Evolutionary conservation across 2,888 invertebrate species (phyloP), one percentile per base, ranked within the genome.

Genomic region (Melinaea menophilus): DNA sequence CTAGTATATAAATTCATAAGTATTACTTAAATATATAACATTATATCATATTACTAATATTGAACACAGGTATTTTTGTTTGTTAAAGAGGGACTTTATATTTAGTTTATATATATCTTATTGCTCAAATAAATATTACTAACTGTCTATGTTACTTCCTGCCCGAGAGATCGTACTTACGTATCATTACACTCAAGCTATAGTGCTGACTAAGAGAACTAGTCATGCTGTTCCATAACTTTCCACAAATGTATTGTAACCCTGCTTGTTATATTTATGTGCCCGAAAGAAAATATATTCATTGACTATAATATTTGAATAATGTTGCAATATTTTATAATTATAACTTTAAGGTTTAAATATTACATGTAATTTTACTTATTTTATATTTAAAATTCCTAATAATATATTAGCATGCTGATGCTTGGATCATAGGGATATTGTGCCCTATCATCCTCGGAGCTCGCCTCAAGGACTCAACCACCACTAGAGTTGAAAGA

Each of bases 191-290:
- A 72, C 68, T 67, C 72, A 73, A 75, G 76, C 72, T 75, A 74
- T 79, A 79, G 75, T 77, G 82, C 80, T 81, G 83, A 83, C 79
- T 83, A 22, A 22, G 22, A 22, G 1, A 22, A 22, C 73, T 69
- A 71, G 70, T 76, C 72, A 65, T 69, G 67, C 68, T 69, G 69
- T 73, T 68, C 51, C 5, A 31, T 31, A 51, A 73, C 69, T 73
- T 76, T 76, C 75, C 79, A 82, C 78, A 78, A 79, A 80, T 81
- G 79, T 81, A 81, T 78, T 75, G 78, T 79, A 81, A 83, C 83
- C 84, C 82, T 84, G 84, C 79, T 84, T 82, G 3, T 51, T 51
- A 31, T 31, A 9, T 51, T 51, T 51, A 51, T 51, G 51, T 51
- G 9, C 51, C 22, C 9, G 31, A 7, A 51, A 12, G 46, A 22